phyloP scores from a whole-genome alignment of 2,888 invertebrate genomes.

The Ornithoptera priamus region DNA sequence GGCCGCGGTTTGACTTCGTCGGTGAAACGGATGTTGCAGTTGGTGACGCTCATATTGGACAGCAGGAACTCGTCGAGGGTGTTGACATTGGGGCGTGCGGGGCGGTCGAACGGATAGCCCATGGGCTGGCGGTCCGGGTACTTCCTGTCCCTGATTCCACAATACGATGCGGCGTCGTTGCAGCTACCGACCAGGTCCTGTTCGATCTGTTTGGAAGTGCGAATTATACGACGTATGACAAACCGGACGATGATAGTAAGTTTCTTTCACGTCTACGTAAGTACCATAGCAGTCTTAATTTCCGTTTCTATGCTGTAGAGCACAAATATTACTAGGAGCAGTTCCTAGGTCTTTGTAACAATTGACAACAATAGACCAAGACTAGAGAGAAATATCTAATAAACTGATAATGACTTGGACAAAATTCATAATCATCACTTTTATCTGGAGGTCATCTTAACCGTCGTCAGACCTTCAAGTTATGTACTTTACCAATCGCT shows the following conservation, averaged over 20 bases:
- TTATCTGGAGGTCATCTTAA: too few relatives aligned
- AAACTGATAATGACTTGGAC: too few relatives aligned
- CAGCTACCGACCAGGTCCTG: slow-evolving; percentile 61
- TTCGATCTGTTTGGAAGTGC: slow-evolving; percentile 47
- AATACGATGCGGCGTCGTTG: slow-evolving; percentile 79
- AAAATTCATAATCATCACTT: too few relatives aligned
- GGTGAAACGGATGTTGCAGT: slow-evolving; percentile 77
- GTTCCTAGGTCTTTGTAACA: too few relatives aligned
- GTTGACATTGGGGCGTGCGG: slow-evolving; percentile 69
- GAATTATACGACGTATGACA: not conserved
- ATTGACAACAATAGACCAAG: too few relatives aligned
- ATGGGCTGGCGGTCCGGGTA: slow-evolving; percentile 81
- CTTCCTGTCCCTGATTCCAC: slow-evolving; percentile 77
- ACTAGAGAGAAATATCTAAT: too few relatives aligned
- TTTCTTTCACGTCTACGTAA: too few relatives aligned
- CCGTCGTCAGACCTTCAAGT: too few relatives aligned
- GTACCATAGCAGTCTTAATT: too few relatives aligned
- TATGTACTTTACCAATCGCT: too few relatives aligned
- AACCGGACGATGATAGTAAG: not conserved
- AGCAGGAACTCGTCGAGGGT: slow-evolving; percentile 80
- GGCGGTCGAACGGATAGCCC: slow-evolving; percentile 86
- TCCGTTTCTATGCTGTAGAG: too few relatives aligned
- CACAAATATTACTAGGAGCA: too few relatives aligned
- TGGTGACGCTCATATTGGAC: slow-evolving; percentile 82
- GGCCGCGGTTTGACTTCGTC: slow-evolving; percentile 56